These are phyloP conservation scores for Clarias pachynema DNA, from an alignment of 2,797 vertebrate genomes.

Conservation along the genomic window DNA sequence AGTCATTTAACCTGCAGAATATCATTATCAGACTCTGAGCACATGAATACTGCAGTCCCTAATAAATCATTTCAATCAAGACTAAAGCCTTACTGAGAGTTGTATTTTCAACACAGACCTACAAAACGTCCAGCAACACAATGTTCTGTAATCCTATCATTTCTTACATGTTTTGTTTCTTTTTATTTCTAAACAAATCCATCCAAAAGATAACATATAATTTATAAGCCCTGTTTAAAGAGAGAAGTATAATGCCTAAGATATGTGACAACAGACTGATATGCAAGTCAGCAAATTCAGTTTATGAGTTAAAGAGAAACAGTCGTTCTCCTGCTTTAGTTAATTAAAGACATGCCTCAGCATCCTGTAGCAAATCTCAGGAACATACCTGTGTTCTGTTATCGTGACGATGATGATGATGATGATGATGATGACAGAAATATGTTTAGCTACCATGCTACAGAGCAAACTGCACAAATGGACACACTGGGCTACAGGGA, in stretches of 20 bases:
- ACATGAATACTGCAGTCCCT: background rate
- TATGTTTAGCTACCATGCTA: conserved; percentile 20
- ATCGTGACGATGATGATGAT: background rate
- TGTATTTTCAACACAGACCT: background rate
- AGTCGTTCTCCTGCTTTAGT: background rate
- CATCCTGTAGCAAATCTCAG: background rate
- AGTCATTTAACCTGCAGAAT: background rate
- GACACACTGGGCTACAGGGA: conserved; percentile 28
- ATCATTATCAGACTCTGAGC: background rate
- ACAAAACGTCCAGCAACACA: background rate
- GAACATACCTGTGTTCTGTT: conserved; percentile 29
- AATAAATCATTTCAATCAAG: background rate
- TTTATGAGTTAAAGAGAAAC: background rate
- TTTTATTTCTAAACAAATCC: background rate
- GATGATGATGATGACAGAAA: conserved; percentile 2
- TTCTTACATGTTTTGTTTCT: background rate
- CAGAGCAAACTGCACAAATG: conserved; percentile 29
- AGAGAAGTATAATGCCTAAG: background rate
- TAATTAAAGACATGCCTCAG: background rate
- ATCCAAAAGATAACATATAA: background rate
- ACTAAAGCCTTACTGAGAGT: background rate
- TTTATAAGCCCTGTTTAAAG: background rate
- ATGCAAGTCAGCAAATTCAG: background rate
- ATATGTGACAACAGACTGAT: background rate
- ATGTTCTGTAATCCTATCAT: background rate